Base-by-base conservation (phyloP, 2,113 vertebrate species). In the Sinocyclocheilus rhinocerous region DNA sequence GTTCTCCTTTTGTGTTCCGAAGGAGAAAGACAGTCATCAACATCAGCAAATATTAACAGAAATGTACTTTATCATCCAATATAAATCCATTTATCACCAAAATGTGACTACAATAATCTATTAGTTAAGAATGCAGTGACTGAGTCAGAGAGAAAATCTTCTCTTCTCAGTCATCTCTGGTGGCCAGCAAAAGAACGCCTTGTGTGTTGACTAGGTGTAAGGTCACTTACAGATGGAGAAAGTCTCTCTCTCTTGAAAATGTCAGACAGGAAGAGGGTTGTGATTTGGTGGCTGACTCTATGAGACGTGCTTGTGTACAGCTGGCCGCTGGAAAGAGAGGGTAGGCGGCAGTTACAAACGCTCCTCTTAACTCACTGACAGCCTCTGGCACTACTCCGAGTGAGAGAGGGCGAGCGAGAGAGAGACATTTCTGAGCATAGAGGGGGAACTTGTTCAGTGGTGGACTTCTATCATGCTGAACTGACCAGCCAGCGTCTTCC, bases 281-380 rank as follows among this genome's bases (percentile, higher is more conserved):
- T 82, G 57, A 81, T 85, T 91, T 91, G 92, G 92, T 90, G 91
- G 91, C 91, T 87, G 89, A 92, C 91, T 90, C 92, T 92, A 93
- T 93, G 92, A 93, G 95, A 94, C 93, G 92, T 92, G 52, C 93
- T 93, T 94, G 85, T 94, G 94, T 92, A 92, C 91, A 92, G 92
- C 91, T 91, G 93, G 92, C 92, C 90, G 90, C 93, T 88, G 42
- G 63, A 87, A 87, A 91, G 91, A 84, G 90, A 87, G 92, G 67
- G 86, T 84, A 76, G 80, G 79, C 76, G 77, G 55, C 55, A 75
- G 67, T 81, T 86, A 81, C 77, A 86, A 86, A 61, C 65, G 67
- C 76, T 82, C 81, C 83, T 86, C 81, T 84, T 45, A 88, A 65
- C 42, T 75, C 33, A 20, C 84, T 65, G 79, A 84, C 81, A 85